Conservation (phyloP, 2,797 vertebrate genomes). For the Threskiornis aethiopicus region DNA sequence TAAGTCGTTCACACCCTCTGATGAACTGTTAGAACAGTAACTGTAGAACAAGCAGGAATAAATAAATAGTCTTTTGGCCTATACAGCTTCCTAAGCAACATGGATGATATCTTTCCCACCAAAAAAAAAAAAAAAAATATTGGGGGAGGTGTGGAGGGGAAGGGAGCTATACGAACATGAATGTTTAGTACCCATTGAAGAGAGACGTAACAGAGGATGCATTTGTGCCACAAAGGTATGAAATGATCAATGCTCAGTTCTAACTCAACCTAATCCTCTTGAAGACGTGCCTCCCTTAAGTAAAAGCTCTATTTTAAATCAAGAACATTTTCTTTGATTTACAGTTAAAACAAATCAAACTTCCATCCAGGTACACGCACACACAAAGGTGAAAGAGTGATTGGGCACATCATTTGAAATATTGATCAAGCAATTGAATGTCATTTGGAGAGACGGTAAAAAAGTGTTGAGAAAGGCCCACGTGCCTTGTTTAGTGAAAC, state of each 20-base stretch:
- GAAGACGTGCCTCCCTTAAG: background rate
- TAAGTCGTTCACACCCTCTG: background rate
- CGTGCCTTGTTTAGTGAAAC: background rate
- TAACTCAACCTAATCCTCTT: background rate
- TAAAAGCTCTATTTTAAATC: background rate
- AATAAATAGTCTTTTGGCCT: background rate
- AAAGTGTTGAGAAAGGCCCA: background rate
- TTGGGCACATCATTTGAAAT: background rate
- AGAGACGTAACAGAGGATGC: background rate
- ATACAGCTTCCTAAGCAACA: background rate
- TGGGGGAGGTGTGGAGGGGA: background rate
- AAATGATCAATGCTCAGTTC: background rate
- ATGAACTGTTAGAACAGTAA: background rate
- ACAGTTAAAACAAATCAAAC: background rate
- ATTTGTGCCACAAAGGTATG: background rate
- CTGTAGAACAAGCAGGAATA: background rate
- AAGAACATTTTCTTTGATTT: constrained; percentile 8
- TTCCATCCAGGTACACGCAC: background rate
- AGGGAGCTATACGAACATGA: background rate
- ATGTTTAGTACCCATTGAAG: background rate
- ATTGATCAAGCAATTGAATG: background rate
- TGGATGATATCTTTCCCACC: background rate
- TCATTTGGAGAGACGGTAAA: background rate
- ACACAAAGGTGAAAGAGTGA: background rate
- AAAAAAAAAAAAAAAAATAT: background rate